Base-by-base conservation (phyloP, 2,888 invertebrate genomes). In the Chrysopilus asiliformis region DNA sequence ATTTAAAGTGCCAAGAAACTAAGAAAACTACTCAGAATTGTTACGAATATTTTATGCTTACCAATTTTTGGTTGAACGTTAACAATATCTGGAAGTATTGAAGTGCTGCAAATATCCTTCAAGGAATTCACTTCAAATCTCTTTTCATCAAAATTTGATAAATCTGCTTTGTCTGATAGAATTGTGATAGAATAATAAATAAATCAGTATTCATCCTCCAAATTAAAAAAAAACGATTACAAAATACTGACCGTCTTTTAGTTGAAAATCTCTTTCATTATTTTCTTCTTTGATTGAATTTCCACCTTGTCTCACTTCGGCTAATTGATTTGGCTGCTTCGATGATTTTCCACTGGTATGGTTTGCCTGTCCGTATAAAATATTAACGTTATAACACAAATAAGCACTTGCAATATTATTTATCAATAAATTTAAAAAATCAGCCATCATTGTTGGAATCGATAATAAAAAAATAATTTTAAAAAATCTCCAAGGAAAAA, bases 31-130 rank as follows among this genome's bases (percentile, higher is more conserved):
- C n/a, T 22, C n/a, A n/a, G n/a, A n/a, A n/a, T n/a, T n/a, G n/a
- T n/a, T n/a, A n/a, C n/a, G n/a, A n/a, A n/a, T n/a, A n/a, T n/a
- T n/a, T n/a, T n/a, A n/a, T n/a, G n/a, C n/a, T n/a, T n/a, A 40
- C 40, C 24, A 33, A 26, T 19, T 29, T 10, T 29, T 28, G 41
- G 40, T 25, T 42, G 41, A 7, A 40, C 30, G 25, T 42, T 43
- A 6, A 40, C 34, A n/a, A 42, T 43, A 38, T 43, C 43, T 13
- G 43, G 43, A 10, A 43, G 39, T 12, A 32, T 9, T 2, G 14
- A 13, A 12, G 34, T 8, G 16, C 14, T 34, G 12, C n/a, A 34
- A 19, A 14, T 32, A 13, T 37, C 36, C 10, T 24, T 37, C 5
- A 31, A 16, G 7, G 36, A 37, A 2, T 24, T 22, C 9, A 31